A percentile compares a stretch with the other conserved stretches of the same genome.
phyloP scores from a whole-genome alignment of 2,797 vertebrate species.

The Danio kyathit region DNA sequence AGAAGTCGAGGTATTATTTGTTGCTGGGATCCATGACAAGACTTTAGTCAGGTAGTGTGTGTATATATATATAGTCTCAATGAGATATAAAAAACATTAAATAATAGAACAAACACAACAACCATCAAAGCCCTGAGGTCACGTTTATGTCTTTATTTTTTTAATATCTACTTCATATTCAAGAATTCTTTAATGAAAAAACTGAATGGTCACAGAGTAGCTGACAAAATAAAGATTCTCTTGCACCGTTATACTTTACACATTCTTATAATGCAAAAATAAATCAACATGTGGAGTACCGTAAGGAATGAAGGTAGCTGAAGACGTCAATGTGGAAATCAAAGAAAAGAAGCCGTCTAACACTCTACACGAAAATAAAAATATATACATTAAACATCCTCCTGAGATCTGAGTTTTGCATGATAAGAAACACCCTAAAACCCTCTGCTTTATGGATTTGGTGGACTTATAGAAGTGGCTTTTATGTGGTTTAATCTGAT shows the following conservation, averaged over 20 bases:
- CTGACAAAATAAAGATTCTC: slow-evolving; percentile 83
- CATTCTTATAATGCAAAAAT: slow-evolving; percentile 70
- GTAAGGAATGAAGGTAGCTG: slow-evolving; percentile 60
- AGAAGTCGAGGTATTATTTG: no score
- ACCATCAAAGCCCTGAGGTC: not conserved
- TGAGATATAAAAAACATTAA: not conserved
- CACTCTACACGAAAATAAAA: slow-evolving; percentile 60
- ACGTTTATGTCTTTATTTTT: slow-evolving; percentile 73
- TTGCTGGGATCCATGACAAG: no score
- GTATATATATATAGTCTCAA: no score
- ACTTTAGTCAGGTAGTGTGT: no score
- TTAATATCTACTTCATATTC: slow-evolving; percentile 76
- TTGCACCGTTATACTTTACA: slow-evolving; percentile 73
- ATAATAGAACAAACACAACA: not conserved
- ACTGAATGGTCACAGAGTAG: slow-evolving; percentile 67
- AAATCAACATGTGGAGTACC: slow-evolving; percentile 66
- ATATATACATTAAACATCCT: slow-evolving; percentile 75
- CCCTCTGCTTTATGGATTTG: slow-evolving; percentile 13
- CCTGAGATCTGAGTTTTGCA: slow-evolving; percentile 75
- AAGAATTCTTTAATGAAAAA: slow-evolving; percentile 74
- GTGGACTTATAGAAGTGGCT: not conserved
- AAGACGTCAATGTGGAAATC: slow-evolving; percentile 53
- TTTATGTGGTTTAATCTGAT: not conserved
- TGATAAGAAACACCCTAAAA: slow-evolving; percentile 54
- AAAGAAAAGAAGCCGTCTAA: slow-evolving; percentile 51